Conservation (phyloP, 2,797 vertebrate species). For the Pipistrellus nathusii region DNA sequence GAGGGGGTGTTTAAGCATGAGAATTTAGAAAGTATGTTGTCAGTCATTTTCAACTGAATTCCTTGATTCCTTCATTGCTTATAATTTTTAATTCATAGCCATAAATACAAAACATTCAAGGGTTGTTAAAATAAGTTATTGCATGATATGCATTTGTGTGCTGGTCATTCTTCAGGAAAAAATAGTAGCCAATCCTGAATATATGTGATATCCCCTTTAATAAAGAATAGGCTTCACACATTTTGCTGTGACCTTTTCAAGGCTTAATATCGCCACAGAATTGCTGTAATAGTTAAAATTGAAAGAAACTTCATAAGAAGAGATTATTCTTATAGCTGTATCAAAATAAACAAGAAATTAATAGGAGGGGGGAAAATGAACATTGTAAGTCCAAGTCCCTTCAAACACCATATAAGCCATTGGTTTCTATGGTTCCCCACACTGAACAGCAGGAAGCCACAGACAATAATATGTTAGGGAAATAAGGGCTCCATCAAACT, state of each 20-base stretch:
- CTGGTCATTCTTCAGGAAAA: slow-evolving; percentile 41
- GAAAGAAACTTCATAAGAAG: slow-evolving; percentile 32
- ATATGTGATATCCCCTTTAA: neutral
- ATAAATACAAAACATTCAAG: slow-evolving; percentile 1
- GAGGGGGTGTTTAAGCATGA: neutral
- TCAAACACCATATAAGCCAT: neutral
- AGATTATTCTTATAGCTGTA: neutral
- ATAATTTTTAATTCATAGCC: neutral
- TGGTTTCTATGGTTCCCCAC: neutral
- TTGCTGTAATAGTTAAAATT: neutral
- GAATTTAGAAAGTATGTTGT: neutral
- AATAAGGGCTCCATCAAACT: neutral
- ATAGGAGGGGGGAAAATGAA: neutral
- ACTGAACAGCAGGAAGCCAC: neutral
- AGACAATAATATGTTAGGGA: neutral
- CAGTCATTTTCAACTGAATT: slow-evolving; percentile 13
- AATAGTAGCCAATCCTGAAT: neutral
- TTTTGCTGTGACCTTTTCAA: neutral
- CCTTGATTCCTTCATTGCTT: slow-evolving; percentile 28
- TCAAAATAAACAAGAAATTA: slow-evolving; percentile 25
- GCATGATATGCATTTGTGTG: neutral
- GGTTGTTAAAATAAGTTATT: neutral
- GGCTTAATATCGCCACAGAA: neutral
- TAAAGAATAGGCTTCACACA: neutral
- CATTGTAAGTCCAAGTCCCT: neutral